phyloP scores from a whole-genome alignment of 2,888 invertebrate genomes.

The Heliconius charithonia region DNA sequence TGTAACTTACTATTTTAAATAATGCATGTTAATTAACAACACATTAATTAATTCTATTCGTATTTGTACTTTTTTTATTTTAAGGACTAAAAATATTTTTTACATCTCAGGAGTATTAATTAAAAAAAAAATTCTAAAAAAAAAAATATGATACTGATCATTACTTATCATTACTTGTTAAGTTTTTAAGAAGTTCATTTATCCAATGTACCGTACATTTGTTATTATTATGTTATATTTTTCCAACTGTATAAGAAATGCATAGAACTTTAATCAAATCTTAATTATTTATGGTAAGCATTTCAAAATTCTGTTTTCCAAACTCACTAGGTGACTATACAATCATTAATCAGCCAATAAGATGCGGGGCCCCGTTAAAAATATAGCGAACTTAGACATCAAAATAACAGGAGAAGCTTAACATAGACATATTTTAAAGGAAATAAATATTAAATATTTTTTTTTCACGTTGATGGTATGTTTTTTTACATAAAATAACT shows the following conservation, averaged over 20 bases:
- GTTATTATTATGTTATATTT: neutral
- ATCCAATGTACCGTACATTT: neutral
- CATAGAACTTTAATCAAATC: neutral
- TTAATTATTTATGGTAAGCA: neutral
- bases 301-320: slow-evolving; percentile 58
- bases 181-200: neutral
- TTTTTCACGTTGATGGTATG: too few relatives aligned
- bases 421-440: slow-evolving; percentile 50
- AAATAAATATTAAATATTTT: neutral
- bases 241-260: neutral
- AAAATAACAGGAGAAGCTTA: slow-evolving; percentile 55
- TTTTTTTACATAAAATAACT: too few relatives aligned
- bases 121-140: neutral
- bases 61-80: too few relatives aligned
- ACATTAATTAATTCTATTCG: too few relatives aligned
- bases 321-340: slow-evolving; percentile 57
- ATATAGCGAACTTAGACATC: slow-evolving; percentile 54
- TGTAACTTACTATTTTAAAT: too few relatives aligned
- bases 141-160: neutral
- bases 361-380: slow-evolving; percentile 72
- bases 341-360: slow-evolving; percentile 81
- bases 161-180: neutral
- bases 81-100: too few relatives aligned
- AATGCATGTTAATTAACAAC: too few relatives aligned
- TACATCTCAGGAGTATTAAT: neutral